phyloP scores from a whole-genome alignment of 2,113 vertebrate species.

The Poecilia latipinna region DNA sequence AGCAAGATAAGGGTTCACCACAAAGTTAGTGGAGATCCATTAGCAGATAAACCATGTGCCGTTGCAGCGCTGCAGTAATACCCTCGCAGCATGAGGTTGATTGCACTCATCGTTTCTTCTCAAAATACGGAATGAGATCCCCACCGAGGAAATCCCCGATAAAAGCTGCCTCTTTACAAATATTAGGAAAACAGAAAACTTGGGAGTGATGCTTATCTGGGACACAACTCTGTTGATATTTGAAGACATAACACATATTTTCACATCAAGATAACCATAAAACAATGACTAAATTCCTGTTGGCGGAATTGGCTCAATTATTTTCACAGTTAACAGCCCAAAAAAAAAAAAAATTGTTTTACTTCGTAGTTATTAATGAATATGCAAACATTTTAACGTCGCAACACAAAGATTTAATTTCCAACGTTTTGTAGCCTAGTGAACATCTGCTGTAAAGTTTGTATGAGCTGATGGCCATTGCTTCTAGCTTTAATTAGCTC shows the following conservation, averaged over 20 bases:
- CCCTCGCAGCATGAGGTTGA: slow-evolving; percentile 1
- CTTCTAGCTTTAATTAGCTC: slow-evolving; percentile 69
- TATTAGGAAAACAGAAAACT: neutral
- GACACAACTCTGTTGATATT: neutral
- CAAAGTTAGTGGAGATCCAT: neutral
- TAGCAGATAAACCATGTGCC: neutral
- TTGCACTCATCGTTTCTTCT: neutral
- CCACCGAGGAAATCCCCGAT: neutral
- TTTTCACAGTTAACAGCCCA: neutral
- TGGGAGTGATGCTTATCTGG: neutral
- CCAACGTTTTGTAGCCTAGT: slow-evolving; percentile 7
- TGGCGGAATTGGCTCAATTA: neutral
- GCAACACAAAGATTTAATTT: neutral
- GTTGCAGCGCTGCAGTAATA: neutral
- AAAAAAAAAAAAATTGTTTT: neutral
- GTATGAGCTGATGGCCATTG: slow-evolving; percentile 52
- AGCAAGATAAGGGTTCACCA: neutral
- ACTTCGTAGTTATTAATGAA: neutral
- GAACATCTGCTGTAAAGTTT: slow-evolving; percentile 50
- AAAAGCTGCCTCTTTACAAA: slow-evolving; percentile 6
- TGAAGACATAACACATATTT: neutral
- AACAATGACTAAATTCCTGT: neutral
- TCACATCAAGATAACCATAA: neutral
- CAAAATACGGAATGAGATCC: neutral
- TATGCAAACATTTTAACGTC: slow-evolving; percentile 1